These are phyloP conservation scores for Sebastes vulpes DNA, from an alignment of 2,797 vertebrate genomes.

Conservation along the genomic window DNA sequence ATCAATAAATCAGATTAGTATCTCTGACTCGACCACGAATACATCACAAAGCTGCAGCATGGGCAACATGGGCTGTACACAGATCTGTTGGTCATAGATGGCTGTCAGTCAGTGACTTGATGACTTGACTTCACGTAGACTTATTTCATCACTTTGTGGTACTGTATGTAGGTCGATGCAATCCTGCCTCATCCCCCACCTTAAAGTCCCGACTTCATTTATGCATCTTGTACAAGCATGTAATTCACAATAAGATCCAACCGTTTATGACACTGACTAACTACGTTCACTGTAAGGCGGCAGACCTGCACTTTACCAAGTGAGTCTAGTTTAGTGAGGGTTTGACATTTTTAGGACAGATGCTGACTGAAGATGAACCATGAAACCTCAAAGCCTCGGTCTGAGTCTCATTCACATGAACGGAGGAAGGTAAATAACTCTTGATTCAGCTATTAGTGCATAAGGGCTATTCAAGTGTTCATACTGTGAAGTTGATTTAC, in stretches of 20 bases:
- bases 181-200: not conserved
- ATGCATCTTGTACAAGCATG: not conserved
- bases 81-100: not conserved
- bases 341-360: no score
- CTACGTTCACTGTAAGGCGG: no score
- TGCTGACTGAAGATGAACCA: no score
- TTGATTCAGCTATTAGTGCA: no score
- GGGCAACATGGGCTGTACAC: not conserved
- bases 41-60: constrained; percentile 5
- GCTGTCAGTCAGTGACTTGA: not conserved
- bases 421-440: no score
- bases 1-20: constrained; percentile 54
- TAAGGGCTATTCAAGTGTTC: no score
- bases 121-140: not conserved
- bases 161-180: not conserved
- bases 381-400: no score
- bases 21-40: constrained; percentile 16
- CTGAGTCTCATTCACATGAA: no score
- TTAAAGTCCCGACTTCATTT: not conserved
- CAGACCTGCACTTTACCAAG: no score
- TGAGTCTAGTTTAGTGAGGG: no score
- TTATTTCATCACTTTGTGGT: constrained; percentile 2
- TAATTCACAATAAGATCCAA: not conserved
- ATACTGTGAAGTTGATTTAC: no score
- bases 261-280: no score